phyloP scores from a whole-genome alignment of 2,113 vertebrate species.

The Antechinus stuartii region DNA sequence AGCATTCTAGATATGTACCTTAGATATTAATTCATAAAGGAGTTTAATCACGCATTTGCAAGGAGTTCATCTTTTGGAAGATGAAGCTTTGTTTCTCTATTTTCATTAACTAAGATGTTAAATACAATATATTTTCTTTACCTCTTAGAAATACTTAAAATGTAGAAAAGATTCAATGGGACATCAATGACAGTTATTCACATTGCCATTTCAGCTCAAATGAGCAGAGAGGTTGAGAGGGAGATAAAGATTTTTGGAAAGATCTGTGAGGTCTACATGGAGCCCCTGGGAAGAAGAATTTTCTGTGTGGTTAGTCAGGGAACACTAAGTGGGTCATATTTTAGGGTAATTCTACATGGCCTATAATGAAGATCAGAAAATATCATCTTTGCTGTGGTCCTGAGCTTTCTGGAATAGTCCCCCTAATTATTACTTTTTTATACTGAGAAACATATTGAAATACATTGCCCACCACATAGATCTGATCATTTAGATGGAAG shows the following conservation, averaged over 20 bases:
- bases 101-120: neutral
- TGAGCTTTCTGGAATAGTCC: neutral
- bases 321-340: neutral
- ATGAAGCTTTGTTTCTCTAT: neutral
- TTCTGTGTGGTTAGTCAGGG: neutral
- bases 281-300: neutral
- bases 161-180: neutral
- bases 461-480: neutral
- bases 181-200: neutral
- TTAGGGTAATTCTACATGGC: neutral
- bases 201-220: neutral
- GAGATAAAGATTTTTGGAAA: neutral
- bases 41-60: neutral
- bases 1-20: neutral
- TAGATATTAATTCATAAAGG: neutral
- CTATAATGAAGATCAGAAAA: neutral
- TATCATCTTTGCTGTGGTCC: neutral
- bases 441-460: neutral
- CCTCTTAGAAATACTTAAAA: neutral
- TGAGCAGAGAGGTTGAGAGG: neutral
- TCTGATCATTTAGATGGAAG: neutral
- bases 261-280: neutral
- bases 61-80: neutral
- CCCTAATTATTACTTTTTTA: neutral
- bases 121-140: neutral